Evolutionary conservation across 2,888 invertebrate genomes (phyloP).

Genomic region (Nematopogon swammerdamellus): DNA sequence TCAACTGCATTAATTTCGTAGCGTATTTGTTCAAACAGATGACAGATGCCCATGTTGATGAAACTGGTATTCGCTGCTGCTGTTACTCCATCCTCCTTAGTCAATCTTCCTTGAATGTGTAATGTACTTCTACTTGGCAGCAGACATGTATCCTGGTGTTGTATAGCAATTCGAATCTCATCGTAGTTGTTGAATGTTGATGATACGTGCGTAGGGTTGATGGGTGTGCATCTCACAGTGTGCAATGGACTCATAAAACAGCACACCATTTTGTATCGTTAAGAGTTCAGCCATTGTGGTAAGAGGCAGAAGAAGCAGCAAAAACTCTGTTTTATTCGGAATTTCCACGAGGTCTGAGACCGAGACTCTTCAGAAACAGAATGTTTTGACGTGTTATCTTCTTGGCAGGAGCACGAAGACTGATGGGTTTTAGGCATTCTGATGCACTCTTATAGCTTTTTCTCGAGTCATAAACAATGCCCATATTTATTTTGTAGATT

Average conservation of each 20-base stretch:
- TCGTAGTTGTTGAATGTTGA: constrained; percentile 3
- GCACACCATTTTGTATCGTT: constrained; percentile 17
- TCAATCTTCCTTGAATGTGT: constrained; percentile 4
- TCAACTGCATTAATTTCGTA: constrained; percentile 23
- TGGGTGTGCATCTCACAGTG: constrained; percentile 16
- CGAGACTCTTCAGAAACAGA: too few relatives aligned
- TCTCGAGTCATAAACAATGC: constrained; percentile 10
- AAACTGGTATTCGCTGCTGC: too few relatives aligned
- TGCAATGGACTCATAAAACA: constrained; percentile 20
- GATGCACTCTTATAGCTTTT: constrained; percentile 11
- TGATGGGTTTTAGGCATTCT: too few relatives aligned
- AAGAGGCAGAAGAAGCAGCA: too few relatives aligned
- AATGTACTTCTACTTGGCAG: constrained; percentile 3
- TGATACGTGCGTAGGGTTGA: constrained; percentile 6
- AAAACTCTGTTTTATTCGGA: too few relatives aligned
- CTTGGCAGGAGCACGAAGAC: constrained; percentile 12
- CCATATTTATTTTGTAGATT: background rate
- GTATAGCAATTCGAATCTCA: constrained; percentile 1
- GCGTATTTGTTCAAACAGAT: constrained; percentile 21
- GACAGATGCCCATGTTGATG: constrained; percentile 16
- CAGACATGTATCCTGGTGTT: constrained; percentile 4
- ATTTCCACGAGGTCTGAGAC: too few relatives aligned
- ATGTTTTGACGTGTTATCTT: constrained; percentile 15
- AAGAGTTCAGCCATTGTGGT: too few relatives aligned
- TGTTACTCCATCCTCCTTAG: too few relatives aligned